phyloP scores from a whole-genome alignment of 2,888 invertebrate species.

The Oscheius sp. region DNA sequence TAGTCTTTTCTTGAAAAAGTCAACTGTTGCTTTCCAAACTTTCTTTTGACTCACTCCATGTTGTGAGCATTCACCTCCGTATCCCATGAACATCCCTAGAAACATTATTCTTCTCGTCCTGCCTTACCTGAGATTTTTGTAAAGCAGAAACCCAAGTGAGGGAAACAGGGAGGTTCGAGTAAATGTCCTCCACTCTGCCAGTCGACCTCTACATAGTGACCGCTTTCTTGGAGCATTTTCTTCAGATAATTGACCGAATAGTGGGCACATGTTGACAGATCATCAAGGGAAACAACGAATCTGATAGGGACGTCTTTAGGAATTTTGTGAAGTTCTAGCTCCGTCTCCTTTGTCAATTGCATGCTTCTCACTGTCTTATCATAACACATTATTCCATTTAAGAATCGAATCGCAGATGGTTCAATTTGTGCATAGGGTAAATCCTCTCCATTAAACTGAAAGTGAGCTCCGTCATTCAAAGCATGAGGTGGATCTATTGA shows the following conservation, averaged over 20 bases:
- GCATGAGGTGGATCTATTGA: constrained; percentile 6
- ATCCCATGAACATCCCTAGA: constrained; percentile 5
- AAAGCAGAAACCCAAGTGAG: constrained; percentile 3
- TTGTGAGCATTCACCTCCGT: constrained; percentile 6
- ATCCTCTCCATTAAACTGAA: not conserved
- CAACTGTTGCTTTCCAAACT: constrained; percentile 5
- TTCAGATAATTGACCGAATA: not conserved
- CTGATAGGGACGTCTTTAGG: not conserved
- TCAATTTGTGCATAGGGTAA: not conserved
- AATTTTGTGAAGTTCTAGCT: constrained; percentile 2
- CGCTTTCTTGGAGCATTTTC: not conserved
- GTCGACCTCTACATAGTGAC: not conserved
- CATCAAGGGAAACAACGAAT: constrained; percentile 6
- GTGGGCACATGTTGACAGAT: not conserved
- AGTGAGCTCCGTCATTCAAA: not conserved
- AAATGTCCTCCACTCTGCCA: constrained; percentile 3
- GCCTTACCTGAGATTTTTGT: constrained; percentile 5
- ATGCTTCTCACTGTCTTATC: not conserved
- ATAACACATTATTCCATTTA: not conserved
- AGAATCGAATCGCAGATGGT: not conserved
- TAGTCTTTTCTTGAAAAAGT: not conserved
- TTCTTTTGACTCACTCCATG: constrained; percentile 2
- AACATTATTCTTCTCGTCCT: not conserved
- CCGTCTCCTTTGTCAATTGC: not conserved
- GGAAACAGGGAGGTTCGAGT: constrained; percentile 10